A percentile compares a stretch with the other conserved stretches of the same genome.
These are phyloP conservation scores for Pygocentrus nattereri DNA, from an alignment of 2,797 vertebrate species.

Conservation along the genomic window DNA sequence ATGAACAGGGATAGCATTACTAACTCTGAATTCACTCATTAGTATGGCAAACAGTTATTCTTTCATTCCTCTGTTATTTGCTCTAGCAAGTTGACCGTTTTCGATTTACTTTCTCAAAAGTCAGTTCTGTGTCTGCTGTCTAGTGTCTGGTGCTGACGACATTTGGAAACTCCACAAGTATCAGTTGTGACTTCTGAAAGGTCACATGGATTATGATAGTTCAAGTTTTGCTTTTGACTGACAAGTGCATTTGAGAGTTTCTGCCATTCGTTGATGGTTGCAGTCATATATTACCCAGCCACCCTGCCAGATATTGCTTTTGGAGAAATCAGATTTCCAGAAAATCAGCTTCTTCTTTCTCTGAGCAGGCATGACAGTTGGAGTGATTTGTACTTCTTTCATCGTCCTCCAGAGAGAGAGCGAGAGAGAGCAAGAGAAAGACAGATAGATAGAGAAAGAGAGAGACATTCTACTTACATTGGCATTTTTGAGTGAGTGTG, in stretches of 20 bases:
- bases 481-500: slow-evolving; percentile 54
- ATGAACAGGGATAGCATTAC: neutral
- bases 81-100: neutral
- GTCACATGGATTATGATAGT: neutral
- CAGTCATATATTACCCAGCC: slow-evolving; percentile 37
- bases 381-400: slow-evolving; percentile 60
- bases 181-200: neutral
- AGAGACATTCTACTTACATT: slow-evolving; percentile 38
- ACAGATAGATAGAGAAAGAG: slow-evolving; percentile 39
- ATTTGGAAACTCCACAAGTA: neutral
- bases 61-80: neutral
- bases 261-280: slow-evolving; percentile 18
- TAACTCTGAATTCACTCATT: neutral
- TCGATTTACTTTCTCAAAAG: neutral
- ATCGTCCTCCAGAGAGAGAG: slow-evolving; percentile 54
- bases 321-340: slow-evolving; percentile 48
- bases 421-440: slow-evolving; percentile 21
- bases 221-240: slow-evolving; percentile 20
- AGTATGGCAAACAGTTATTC: neutral
- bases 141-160: neutral
- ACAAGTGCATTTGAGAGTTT: slow-evolving; percentile 8
- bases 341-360: slow-evolving; percentile 54
- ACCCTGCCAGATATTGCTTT: slow-evolving; percentile 52
- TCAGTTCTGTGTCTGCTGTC: neutral
- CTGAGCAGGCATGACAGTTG: slow-evolving; percentile 38